Percentiles rank a stretch among this genome's conserved stretches.
phyloP scores from a whole-genome alignment of 2,113 vertebrate genomes.

The Chloebia gouldiae region DNA sequence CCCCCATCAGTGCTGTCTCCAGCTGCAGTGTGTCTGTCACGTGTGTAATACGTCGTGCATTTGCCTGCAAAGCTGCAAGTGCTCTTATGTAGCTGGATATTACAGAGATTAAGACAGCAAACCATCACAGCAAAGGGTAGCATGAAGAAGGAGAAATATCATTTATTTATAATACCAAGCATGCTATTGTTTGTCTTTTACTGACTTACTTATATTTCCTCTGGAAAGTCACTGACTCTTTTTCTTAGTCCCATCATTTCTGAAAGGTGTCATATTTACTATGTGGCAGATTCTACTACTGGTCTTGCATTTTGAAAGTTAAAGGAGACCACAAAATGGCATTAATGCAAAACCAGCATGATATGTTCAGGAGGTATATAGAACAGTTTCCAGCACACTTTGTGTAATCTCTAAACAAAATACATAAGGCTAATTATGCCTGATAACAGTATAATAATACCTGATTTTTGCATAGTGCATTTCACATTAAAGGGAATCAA shows the following conservation, averaged over 20 bases:
- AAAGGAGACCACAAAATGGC: background rate
- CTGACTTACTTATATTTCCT: background rate
- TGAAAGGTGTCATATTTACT: background rate
- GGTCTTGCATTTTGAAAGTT: background rate
- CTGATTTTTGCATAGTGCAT: background rate
- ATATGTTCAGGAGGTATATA: background rate
- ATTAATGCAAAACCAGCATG: background rate
- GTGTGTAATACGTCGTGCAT: fast-evolving
- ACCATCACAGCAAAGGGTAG: background rate
- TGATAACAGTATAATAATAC: background rate
- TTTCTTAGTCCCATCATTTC: background rate
- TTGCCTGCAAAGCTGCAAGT: background rate
- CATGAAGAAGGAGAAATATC: background rate
- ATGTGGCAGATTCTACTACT: background rate
- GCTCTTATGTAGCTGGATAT: background rate
- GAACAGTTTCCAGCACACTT: background rate
- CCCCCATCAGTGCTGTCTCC: background rate
- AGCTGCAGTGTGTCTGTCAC: background rate
- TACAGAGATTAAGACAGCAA: background rate
- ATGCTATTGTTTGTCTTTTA: background rate
- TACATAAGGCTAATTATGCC: background rate
- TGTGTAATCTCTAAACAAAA: background rate
- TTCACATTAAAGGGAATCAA: background rate
- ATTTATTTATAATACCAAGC: background rate
- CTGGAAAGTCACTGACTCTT: background rate